Base-by-base conservation (phyloP, 1,140 invertebrate species). In the Drosophila fuyamai region DNA sequence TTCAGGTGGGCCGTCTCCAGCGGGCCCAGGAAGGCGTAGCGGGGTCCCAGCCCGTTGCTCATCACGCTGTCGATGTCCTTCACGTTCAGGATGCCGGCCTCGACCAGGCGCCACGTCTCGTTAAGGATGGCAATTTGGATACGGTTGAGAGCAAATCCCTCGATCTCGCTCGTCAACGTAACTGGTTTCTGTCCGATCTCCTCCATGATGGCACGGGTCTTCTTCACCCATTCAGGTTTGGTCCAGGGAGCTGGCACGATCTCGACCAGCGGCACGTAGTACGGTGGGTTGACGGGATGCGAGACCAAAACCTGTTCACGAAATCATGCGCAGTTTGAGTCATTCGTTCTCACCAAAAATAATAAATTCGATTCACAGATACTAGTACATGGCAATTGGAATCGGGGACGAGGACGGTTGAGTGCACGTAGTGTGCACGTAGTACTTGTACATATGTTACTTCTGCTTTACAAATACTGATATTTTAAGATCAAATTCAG, bases 271-370 rank as follows among this genome's bases (percentile, higher is more conserved):
- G 97, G 98, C 8, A 98, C 96, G 92, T 98, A 99, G 91, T 99
- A 99, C 0, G 98, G 98, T 46, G 98, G 98, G 93, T 99, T 99
- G 1, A 99, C 97, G 36, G 98, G 98, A 93, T 99, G 98, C 7
- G 97, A 97, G 40, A 93, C 93, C 14, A 93, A 66, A 23, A 92
- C 76, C 93, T 93, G 63, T 40, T 13, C 4, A 46, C 12, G 10
- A 66, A 53, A 67, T 23, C 2, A 65, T 51, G 29, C 38, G 38
- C 16, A 65, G 29, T 65, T 36, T 1, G 46, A 7, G 32, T 51
- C 18, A 67, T 18, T 35, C 32, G 46, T 23, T 51, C 13, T 7
- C 35, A 38, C 44, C 51, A 32, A 46, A 44, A 40, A 41, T 23
- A 40, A 40, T 4, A 18, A 16, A n/a, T 8, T 32, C 8, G 29